A percentile compares a stretch with the other conserved stretches of the same genome.
Conservation (phyloP, 1,140 invertebrate genomes). For the Trichogramma pretiosum region DNA sequence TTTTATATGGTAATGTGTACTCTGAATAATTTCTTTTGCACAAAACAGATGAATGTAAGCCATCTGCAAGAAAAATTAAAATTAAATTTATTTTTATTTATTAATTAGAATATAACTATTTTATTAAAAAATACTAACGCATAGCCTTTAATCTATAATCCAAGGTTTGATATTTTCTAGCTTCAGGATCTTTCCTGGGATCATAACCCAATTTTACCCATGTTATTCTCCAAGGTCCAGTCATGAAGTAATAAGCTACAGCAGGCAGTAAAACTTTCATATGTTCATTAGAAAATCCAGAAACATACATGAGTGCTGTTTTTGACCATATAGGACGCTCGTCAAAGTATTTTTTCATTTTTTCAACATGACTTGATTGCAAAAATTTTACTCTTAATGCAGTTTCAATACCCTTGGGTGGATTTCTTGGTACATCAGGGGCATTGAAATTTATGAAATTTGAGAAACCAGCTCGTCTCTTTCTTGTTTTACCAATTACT, state of each 20-base stretch:
- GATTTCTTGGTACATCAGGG: slow-evolving; percentile 45
- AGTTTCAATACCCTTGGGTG: slow-evolving; percentile 44
- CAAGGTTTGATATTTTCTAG: slow-evolving; percentile 76
- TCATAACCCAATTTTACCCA: slow-evolving; percentile 84
- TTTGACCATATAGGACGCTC: slow-evolving; percentile 79
- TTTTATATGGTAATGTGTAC: slow-evolving; percentile 48
- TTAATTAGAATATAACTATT: too few relatives aligned
- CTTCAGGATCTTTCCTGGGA: slow-evolving; percentile 66
- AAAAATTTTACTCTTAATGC: slow-evolving; percentile 46
- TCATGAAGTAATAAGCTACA: slow-evolving; percentile 73
- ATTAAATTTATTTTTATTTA: background rate
- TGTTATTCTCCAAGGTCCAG: slow-evolving; percentile 79
- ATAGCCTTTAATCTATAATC: slow-evolving; percentile 71
- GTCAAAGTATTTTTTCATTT: slow-evolving; percentile 58
- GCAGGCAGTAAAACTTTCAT: slow-evolving; percentile 74
- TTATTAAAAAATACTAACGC: slow-evolving; percentile 40
- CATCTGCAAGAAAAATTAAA: slow-evolving; percentile 37
- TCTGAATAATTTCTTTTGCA: slow-evolving; percentile 49
- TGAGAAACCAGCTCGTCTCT: slow-evolving; percentile 48
- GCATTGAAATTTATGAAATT: slow-evolving; percentile 50
- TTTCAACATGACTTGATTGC: slow-evolving; percentile 39
- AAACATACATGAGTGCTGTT: slow-evolving; percentile 59
- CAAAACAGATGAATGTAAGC: slow-evolving; percentile 47
- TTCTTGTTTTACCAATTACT: slow-evolving; percentile 48
- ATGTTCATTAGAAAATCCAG: slow-evolving; percentile 52